Conservation (phyloP, 1,140 invertebrate species). For the Patella vulgata region DNA sequence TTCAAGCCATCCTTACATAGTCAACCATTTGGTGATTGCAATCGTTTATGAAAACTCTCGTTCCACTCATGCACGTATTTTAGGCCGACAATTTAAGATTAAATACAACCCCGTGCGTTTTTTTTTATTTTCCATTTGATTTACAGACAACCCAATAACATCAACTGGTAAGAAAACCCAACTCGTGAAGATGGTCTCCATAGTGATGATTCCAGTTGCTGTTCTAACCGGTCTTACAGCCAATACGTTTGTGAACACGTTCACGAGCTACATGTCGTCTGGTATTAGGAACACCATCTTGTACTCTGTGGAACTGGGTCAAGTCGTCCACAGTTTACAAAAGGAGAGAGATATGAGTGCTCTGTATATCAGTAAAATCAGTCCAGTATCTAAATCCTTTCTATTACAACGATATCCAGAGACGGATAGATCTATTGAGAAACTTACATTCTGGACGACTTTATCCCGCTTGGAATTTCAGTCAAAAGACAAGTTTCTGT, state of each 20-base stretch:
- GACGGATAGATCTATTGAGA: conserved; percentile 45
- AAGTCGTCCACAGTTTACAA: conserved; percentile 40
- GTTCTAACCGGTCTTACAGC: conserved; percentile 34
- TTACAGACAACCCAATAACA: conserved; percentile 32
- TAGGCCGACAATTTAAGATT: too few species aligned
- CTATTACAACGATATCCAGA: conserved; percentile 47
- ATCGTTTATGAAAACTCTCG: too few species aligned
- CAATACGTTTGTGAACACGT: conserved; percentile 26
- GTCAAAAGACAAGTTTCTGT: conserved; percentile 32
- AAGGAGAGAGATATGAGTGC: conserved; percentile 54
- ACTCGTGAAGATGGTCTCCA: conserved; percentile 35
- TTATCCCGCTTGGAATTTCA: conserved; percentile 24
- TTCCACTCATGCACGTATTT: too few species aligned
- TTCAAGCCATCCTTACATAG: too few species aligned
- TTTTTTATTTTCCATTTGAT: too few species aligned
- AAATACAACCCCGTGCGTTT: too few species aligned
- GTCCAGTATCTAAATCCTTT: conserved; percentile 44
- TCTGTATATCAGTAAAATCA: conserved; percentile 48
- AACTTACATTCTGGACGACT: conserved; percentile 45
- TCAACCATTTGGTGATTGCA: too few species aligned
- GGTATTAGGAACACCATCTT: conserved; percentile 22
- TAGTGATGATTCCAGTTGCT: conserved; percentile 31
- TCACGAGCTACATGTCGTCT: conserved; percentile 28
- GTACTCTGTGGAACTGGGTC: conserved; percentile 32
- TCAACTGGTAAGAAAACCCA: conserved; percentile 32